These are phyloP conservation scores for Eubucco bourcierii DNA, from an alignment of 2,113 vertebrate species.

Conservation along the genomic window DNA sequence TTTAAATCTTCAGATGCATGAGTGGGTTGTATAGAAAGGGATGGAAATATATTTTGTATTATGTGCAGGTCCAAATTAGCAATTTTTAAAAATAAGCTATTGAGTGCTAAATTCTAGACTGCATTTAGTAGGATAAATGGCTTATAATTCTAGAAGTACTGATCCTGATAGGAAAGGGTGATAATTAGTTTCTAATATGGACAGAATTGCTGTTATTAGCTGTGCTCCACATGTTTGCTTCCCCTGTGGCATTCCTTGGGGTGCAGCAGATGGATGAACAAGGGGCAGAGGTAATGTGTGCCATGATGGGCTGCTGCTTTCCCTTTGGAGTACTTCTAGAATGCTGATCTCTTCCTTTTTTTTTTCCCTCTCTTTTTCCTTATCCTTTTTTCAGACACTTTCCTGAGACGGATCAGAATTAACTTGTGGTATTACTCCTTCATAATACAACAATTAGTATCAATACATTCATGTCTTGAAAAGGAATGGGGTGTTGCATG, in stretches of 20 bases:
- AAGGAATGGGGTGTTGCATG: not conserved
- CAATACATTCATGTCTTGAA: not conserved
- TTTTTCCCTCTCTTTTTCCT: accelerated
- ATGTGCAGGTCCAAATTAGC: not conserved
- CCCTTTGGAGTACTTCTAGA: conserved; percentile 20
- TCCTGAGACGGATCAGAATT: conserved; percentile 8
- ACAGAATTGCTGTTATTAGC: conserved; percentile 67
- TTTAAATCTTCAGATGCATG: not conserved
- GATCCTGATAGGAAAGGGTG: conserved; percentile 64
- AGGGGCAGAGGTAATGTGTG: conserved; percentile 69
- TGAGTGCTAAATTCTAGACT: conserved; percentile 63
- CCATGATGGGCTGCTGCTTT: conserved; percentile 57
- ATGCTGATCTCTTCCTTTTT: conserved; percentile 32
- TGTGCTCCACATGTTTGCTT: conserved; percentile 51
- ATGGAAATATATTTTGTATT: not conserved
- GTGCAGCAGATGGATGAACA: conserved; percentile 76
- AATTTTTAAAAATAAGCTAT: not conserved
- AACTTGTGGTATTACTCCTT: not conserved
- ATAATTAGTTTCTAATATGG: conserved; percentile 68
- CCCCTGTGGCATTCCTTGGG: conserved; percentile 60
- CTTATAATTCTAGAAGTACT: conserved; percentile 60
- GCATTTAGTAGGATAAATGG: conserved; percentile 45
- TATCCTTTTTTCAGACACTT: conserved; percentile 24
- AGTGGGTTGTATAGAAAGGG: not conserved
- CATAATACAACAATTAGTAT: not conserved